Evolutionary conservation across 2,113 vertebrate genomes (phyloP).

Genomic region (Donacobius atricapilla): DNA sequence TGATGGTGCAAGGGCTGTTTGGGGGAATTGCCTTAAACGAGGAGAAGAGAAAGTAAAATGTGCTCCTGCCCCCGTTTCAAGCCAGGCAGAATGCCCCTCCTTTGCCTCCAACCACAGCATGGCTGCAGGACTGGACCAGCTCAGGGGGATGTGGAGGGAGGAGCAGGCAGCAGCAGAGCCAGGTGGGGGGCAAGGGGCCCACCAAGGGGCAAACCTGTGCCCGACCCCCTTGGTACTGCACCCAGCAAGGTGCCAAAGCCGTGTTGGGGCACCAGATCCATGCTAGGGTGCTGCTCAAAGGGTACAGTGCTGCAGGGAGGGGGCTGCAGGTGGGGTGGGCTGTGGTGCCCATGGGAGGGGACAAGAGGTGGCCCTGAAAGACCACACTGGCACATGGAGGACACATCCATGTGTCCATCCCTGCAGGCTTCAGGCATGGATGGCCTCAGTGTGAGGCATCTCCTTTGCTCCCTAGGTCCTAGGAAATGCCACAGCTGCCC

Average conservation of each 20-base stretch:
- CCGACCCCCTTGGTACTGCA: not conserved
- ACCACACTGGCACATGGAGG: rapidly evolving
- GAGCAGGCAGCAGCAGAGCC: not conserved
- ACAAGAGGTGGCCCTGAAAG: not conserved
- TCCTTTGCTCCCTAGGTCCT: slow-evolving; percentile 76
- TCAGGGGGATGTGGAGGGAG: not conserved
- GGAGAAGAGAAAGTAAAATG: rapidly evolving
- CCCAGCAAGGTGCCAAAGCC: rapidly evolving
- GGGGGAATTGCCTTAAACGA: not conserved
- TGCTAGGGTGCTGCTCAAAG: not conserved
- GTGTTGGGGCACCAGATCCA: rapidly evolving
- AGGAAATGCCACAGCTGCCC: slow-evolving; percentile 74
- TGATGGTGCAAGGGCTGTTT: rapidly evolving
- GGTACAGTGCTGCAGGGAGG: not conserved
- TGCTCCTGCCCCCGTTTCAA: not conserved
- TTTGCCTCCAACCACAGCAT: not conserved
- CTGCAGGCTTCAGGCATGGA: rapidly evolving
- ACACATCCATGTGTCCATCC: rapidly evolving
- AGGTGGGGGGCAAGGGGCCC: rapidly evolving
- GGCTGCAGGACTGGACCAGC: rapidly evolving
- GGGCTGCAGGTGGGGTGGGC: not conserved
- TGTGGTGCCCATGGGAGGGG: not conserved
- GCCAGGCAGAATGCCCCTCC: rapidly evolving
- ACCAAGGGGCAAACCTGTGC: rapidly evolving
- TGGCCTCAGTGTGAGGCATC: rapidly evolving